These are phyloP conservation scores for Camponotus vicinus DNA, from an alignment of 1,140 invertebrate species.

Conservation along the genomic window DNA sequence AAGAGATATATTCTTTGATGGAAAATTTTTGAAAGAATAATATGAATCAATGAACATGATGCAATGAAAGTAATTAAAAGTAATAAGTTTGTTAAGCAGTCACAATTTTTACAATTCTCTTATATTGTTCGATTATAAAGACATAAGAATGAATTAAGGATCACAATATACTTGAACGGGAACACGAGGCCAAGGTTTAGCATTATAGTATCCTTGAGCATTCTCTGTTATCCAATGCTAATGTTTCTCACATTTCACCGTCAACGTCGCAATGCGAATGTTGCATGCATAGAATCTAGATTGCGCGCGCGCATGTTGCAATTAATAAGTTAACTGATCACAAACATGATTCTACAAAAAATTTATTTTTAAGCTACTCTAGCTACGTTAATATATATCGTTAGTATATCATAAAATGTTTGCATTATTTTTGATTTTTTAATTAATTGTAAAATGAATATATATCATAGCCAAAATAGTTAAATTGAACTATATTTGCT, in stretches of 20 bases:
- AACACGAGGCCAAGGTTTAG: constrained; percentile 76
- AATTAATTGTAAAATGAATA: not conserved
- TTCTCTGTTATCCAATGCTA: not conserved
- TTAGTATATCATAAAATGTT: not conserved
- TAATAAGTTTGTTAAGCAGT: not conserved
- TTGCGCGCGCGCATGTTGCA: not conserved
- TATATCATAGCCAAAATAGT: not conserved
- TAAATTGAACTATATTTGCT: not conserved
- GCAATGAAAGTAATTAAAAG: too few species aligned
- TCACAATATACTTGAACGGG: constrained; percentile 63
- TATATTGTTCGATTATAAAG: not conserved
- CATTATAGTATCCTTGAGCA: not conserved
- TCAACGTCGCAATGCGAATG: not conserved
- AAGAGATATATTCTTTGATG: too few species aligned
- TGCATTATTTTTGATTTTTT: constrained; percentile 1
- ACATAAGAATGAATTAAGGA: constrained; percentile 22
- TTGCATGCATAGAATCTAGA: not conserved
- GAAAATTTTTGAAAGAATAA: too few species aligned
- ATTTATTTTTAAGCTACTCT: not conserved
- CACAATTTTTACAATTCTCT: not conserved
- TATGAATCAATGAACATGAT: too few species aligned
- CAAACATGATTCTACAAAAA: not conserved
- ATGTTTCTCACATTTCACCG: not conserved
- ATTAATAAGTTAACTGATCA: not conserved
- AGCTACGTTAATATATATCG: not conserved